Percentiles rank a stretch among this genome's conserved stretches.
Conservation (phyloP, 2,797 vertebrate species). For the Smutsia gigantea region DNA sequence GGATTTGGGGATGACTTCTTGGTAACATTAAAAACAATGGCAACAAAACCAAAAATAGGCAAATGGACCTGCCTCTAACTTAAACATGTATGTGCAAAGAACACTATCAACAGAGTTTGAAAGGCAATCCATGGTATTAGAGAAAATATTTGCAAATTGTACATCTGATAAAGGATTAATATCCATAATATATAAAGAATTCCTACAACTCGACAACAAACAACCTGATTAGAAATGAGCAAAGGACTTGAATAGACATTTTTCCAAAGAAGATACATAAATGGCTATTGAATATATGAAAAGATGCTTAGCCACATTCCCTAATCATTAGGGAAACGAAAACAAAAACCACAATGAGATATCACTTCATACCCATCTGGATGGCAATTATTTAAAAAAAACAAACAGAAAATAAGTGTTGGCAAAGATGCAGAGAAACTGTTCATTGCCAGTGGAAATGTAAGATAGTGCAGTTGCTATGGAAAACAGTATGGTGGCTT, state of each 20-base stretch:
- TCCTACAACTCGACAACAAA: not conserved
- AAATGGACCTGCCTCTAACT: not conserved
- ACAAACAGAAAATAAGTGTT: not conserved
- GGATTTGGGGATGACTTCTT: conserved; percentile 41
- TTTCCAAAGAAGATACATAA: no score
- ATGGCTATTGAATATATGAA: not conserved
- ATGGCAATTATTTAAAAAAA: not conserved
- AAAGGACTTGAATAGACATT: not conserved
- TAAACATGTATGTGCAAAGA: not conserved
- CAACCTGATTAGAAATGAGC: not conserved
- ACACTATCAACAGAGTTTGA: not conserved
- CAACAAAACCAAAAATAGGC: conserved; percentile 41
- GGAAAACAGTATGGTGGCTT: not conserved
- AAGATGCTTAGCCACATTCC: not conserved
- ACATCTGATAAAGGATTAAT: not conserved
- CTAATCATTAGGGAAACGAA: not conserved
- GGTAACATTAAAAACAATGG: not conserved
- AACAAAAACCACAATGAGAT: not conserved
- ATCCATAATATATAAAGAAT: not conserved
- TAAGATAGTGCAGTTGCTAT: not conserved
- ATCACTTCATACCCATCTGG: not conserved
- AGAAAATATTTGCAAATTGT: not conserved
- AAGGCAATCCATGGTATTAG: not conserved
- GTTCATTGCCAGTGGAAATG: not conserved
- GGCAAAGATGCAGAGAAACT: not conserved